phyloP scores from a whole-genome alignment of 2,888 invertebrate genomes.

The Cephus nigrinus region DNA sequence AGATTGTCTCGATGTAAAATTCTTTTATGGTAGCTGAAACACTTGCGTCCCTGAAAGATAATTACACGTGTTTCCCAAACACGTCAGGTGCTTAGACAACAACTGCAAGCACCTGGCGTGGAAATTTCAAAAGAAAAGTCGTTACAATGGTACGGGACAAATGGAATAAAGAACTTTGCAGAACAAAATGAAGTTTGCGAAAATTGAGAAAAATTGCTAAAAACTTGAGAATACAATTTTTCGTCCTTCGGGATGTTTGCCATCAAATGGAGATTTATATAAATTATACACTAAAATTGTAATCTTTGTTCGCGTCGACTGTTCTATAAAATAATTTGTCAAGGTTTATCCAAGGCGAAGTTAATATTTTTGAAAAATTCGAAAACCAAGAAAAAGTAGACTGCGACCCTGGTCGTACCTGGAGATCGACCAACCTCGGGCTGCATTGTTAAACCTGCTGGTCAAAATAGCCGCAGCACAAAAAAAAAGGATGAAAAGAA shows the following conservation, averaged over 20 bases:
- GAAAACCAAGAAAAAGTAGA: neutral
- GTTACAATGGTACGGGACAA: neutral
- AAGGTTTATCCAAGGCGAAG: neutral
- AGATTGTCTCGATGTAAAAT: neutral
- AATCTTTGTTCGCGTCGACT: neutral
- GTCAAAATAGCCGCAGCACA: constrained; percentile 5
- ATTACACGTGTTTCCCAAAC: constrained; percentile 1
- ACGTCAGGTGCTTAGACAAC: neutral
- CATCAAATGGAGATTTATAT: neutral
- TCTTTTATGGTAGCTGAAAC: neutral
- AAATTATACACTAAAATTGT: neutral
- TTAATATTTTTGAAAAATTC: neutral
- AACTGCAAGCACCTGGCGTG: neutral
- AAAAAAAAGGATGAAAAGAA: neutral
- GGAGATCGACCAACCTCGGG: neutral
- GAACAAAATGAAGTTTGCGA: neutral
- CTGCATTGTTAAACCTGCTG: constrained; percentile 10
- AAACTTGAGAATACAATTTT: no score
- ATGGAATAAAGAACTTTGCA: neutral
- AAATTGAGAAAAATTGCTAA: no score
- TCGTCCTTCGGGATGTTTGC: no score
- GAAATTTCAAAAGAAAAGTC: neutral
- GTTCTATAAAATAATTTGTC: neutral
- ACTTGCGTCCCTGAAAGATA: constrained; percentile 7
- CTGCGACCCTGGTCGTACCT: constrained; percentile 9